phyloP scores from a whole-genome alignment of 2,797 vertebrate species.

The Tragelaphus eurycerus region DNA sequence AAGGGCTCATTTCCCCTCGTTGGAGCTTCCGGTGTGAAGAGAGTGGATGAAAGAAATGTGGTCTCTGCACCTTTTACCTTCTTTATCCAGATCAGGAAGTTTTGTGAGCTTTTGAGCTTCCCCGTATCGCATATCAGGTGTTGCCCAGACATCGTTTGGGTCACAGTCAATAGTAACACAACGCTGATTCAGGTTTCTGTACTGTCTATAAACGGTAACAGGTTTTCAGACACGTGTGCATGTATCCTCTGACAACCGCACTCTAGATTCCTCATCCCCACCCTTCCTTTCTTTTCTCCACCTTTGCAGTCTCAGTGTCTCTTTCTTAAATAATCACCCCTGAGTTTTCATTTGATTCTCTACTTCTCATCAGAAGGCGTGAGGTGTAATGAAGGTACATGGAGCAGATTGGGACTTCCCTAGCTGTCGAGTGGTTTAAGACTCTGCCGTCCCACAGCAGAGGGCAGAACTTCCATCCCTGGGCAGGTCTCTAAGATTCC shows the following conservation, averaged over 20 bases:
- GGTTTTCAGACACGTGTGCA: not conserved
- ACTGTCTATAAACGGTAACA: accelerated
- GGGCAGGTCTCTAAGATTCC: not conserved
- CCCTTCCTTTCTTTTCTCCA: not conserved
- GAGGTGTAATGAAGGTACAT: not conserved
- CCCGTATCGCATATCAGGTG: accelerated
- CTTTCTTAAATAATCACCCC: not conserved
- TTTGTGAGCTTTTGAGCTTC: accelerated
- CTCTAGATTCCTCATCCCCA: accelerated
- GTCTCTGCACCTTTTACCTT: not conserved
- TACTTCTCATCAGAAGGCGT: not conserved
- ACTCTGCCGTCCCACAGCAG: not conserved
- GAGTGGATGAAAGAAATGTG: accelerated
- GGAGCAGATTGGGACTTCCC: not conserved
- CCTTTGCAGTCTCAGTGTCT: not conserved
- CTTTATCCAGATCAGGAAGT: not conserved
- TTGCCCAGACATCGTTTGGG: not conserved
- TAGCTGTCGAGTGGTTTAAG: not conserved
- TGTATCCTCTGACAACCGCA: too few species aligned
- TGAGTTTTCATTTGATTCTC: not conserved
- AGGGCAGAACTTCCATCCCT: not conserved
- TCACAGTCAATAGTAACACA: too few species aligned
- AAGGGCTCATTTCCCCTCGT: accelerated
- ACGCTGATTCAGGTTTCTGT: accelerated
- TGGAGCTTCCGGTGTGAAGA: too few species aligned